Percentiles rank a stretch among this genome's conserved stretches.
These are phyloP conservation scores for Falco punctatus DNA, from an alignment of 2,113 vertebrate genomes.

Conservation along the genomic window DNA sequence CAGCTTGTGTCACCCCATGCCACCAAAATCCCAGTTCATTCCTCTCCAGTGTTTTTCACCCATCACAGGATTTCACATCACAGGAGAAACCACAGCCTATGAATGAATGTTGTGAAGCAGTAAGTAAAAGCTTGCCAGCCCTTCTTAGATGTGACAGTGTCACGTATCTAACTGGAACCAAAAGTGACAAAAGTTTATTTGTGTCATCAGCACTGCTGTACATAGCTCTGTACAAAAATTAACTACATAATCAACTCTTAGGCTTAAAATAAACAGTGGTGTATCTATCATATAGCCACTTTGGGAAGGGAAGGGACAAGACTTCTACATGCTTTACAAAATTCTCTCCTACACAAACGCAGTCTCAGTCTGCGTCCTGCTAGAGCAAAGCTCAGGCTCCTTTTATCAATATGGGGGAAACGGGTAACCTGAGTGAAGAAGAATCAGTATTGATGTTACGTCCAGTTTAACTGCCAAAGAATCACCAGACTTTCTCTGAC, in stretches of 20 bases:
- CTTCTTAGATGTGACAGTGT: neutral
- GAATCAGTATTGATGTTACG: fast-evolving
- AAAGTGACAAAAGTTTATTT: neutral
- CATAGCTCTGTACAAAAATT: neutral
- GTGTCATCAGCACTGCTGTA: neutral
- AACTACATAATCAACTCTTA: too few species aligned
- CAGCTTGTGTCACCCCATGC: neutral
- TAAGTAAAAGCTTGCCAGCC: neutral
- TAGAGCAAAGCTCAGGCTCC: neutral
- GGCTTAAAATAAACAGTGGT: neutral
- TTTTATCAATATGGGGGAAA: neutral
- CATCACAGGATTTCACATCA: too few species aligned
- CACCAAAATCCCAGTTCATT: neutral
- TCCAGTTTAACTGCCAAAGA: neutral
- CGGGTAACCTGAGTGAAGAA: neutral
- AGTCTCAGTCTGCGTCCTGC: neutral
- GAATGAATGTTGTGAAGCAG: neutral
- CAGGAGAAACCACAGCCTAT: neutral
- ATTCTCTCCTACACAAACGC: neutral
- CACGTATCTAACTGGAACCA: neutral
- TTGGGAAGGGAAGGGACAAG: neutral
- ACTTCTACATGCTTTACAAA: neutral
- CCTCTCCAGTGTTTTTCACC: neutral
- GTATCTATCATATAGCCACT: too few species aligned
- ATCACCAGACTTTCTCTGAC: neutral